These are phyloP conservation scores for Argynnis bischoffii DNA, from an alignment of 2,888 invertebrate species.

Conservation along the genomic window DNA sequence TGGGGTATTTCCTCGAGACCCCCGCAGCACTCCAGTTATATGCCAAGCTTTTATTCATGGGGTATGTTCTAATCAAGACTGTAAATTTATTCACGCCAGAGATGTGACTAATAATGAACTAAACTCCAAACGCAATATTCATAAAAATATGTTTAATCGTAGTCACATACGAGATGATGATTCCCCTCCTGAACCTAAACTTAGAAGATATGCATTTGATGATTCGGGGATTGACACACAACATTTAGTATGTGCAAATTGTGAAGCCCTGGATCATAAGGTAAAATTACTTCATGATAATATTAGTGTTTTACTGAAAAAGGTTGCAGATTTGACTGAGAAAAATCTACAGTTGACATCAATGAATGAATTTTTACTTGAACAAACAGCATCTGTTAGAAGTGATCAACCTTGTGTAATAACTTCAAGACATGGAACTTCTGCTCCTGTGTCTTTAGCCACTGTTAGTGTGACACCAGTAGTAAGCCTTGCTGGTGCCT, in stretches of 20 bases:
- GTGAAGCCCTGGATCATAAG: constrained; percentile 70
- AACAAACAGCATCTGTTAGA: constrained; percentile 70
- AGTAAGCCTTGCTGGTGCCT: constrained; percentile 71
- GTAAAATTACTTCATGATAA: constrained; percentile 75
- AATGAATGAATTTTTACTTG: constrained; percentile 77
- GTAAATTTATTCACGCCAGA: constrained; percentile 60
- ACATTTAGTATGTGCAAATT: constrained; percentile 58
- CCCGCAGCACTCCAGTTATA: constrained; percentile 66
- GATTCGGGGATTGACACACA: constrained; percentile 62
- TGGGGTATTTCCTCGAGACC: constrained; percentile 82
- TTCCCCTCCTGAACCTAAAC: constrained; percentile 72
- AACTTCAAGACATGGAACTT: constrained; percentile 73
- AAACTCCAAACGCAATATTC: constrained; percentile 52
- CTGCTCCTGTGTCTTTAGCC: constrained; percentile 74
- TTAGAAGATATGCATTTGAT: constrained; percentile 66
- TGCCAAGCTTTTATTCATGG: constrained; percentile 85
- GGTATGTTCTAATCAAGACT: constrained; percentile 78
- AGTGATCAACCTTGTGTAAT: constrained; percentile 74
- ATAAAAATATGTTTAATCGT: constrained; percentile 54
- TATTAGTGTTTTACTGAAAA: constrained; percentile 74
- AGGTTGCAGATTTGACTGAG: constrained; percentile 71
- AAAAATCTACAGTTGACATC: constrained; percentile 74
- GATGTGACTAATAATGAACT: constrained; percentile 55
- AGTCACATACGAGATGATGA: constrained; percentile 63
- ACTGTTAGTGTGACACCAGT: constrained; percentile 78